These are phyloP conservation scores for Melinaea marsaeus DNA, from an alignment of 2,888 invertebrate genomes.

Conservation along the genomic window DNA sequence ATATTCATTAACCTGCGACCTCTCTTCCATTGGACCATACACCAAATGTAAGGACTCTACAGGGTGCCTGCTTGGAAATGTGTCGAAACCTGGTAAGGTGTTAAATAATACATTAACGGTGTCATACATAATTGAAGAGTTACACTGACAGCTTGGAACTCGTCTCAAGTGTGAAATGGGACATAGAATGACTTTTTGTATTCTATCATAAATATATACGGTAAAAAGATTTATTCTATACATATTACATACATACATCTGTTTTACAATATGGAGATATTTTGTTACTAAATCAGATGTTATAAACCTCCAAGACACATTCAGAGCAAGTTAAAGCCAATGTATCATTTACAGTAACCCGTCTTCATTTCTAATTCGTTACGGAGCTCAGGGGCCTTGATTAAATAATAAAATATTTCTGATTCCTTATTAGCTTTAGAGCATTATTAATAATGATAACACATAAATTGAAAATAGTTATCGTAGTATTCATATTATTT, in stretches of 20 bases:
- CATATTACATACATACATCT: not conserved
- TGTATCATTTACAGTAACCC: constrained; percentile 1
- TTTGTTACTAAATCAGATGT: not conserved
- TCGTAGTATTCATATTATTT: not conserved
- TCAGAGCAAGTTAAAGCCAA: not conserved
- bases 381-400: constrained; percentile 1
- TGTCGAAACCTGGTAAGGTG: constrained; percentile 64
- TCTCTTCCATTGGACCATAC: constrained; percentile 36
- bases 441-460: not conserved
- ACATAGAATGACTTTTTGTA: constrained; percentile 3
- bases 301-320: not conserved
- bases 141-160: constrained; percentile 29
- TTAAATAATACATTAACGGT: constrained; percentile 71
- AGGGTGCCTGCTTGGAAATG: constrained; percentile 61
- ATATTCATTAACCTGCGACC: not conserved
- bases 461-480: no score
- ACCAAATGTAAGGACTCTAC: constrained; percentile 47
- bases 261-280: not conserved
- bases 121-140: constrained; percentile 68
- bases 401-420: constrained; percentile 1
- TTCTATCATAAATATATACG: constrained; percentile 32
- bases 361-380: constrained; percentile 6
- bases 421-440: not conserved
- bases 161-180: constrained; percentile 20
- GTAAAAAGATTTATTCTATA: constrained; percentile 35